Percentiles rank a stretch among this genome's conserved stretches.
phyloP scores from a whole-genome alignment of 2,113 vertebrate species.

The Oryzias javanicus region DNA sequence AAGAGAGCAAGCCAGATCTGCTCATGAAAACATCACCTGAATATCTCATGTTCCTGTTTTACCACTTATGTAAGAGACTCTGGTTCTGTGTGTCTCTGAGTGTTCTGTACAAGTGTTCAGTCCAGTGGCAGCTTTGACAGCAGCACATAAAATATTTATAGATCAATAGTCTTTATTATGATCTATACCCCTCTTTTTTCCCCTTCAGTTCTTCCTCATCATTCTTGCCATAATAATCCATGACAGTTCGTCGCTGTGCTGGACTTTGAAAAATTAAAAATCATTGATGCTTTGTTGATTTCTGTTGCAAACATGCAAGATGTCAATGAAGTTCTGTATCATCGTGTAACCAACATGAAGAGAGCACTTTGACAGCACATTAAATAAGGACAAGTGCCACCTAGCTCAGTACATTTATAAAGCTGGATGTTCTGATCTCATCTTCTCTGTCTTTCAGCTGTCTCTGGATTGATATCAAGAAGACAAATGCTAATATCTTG shows the following conservation, averaged over 20 bases:
- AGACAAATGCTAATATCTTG: constrained; percentile 36
- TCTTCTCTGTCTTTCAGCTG: background rate
- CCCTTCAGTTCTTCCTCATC: constrained; percentile 1
- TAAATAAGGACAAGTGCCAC: constrained; percentile 10
- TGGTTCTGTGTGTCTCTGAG: constrained; percentile 2
- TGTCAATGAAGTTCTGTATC: constrained; percentile 46
- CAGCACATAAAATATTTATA: constrained; percentile 23
- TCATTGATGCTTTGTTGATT: constrained; percentile 40
- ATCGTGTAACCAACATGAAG: constrained; percentile 3
- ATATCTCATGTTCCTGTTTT: constrained; percentile 29
- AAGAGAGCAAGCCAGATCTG: constrained; percentile 11
- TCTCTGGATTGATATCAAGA: constrained; percentile 15
- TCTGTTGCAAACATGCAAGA: constrained; percentile 19
- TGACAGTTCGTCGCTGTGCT: constrained; percentile 19
- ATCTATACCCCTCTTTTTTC: constrained; percentile 16
- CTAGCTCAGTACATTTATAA: constrained; percentile 29
- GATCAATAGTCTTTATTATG: constrained; percentile 39
- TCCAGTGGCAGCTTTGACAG: background rate
- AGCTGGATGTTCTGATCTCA: constrained; percentile 9
- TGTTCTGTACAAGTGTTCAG: background rate
- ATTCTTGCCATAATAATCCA: constrained; percentile 35
- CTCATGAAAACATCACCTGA: constrained; percentile 42
- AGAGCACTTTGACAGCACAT: constrained; percentile 4
- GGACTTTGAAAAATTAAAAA: constrained; percentile 64
- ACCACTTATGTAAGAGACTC: constrained; percentile 35